These are phyloP conservation scores for Setophaga coronata DNA, from an alignment of 2,113 vertebrate genomes.

Conservation along the genomic window DNA sequence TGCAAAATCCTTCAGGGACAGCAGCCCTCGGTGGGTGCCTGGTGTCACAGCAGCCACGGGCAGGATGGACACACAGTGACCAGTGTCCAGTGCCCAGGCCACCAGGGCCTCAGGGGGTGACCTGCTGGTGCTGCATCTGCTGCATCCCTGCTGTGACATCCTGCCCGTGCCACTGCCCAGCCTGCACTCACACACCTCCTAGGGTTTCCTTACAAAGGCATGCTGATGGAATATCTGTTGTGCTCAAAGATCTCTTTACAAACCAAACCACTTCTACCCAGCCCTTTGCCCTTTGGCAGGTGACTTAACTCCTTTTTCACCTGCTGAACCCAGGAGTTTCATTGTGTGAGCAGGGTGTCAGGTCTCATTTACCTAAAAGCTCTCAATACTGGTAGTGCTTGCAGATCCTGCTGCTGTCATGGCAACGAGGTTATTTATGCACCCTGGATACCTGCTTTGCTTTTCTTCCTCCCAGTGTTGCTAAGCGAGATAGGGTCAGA, in stretches of 20 bases:
- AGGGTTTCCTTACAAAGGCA: neutral
- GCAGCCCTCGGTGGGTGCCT: neutral
- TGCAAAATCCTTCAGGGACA: neutral
- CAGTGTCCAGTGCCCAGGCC: neutral
- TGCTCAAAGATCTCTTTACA: neutral
- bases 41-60: neutral
- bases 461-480: neutral
- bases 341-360: constrained; percentile 13
- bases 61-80: neutral
- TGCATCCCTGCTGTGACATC: neutral
- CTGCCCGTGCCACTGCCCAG: neutral
- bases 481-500: neutral
- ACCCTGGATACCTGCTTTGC: constrained; percentile 1
- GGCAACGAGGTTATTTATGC: constrained; percentile 62
- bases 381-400: neutral
- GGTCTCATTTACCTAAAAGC: constrained; percentile 45
- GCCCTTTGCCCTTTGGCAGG: constrained; percentile 1
- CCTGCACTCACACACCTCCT: neutral
- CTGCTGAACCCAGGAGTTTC: neutral
- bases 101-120: neutral
- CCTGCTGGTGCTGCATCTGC: neutral
- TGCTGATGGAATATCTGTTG: neutral
- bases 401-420: constrained; percentile 53
- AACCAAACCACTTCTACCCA: neutral
- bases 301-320: constrained; percentile 5